These are phyloP conservation scores for Pelagia noctiluca DNA, from an alignment of 30 jellyfish, hydroid and myxozoan species.

Conservation along the genomic window DNA sequence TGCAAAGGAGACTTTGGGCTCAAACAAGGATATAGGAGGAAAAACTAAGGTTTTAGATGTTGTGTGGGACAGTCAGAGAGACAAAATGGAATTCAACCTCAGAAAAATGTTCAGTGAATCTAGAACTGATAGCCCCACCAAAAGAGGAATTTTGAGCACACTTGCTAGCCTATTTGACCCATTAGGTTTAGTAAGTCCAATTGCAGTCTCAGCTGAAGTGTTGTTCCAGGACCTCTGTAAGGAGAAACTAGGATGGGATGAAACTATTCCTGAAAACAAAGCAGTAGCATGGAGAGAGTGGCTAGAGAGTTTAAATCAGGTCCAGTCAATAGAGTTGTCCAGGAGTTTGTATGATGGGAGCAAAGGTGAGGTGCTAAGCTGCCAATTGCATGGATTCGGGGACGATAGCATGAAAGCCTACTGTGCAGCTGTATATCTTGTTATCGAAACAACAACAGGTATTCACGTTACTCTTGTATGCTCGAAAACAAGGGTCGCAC, in stretches of 20 bases:
- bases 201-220: neutral
- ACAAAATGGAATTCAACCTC: slow-evolving; percentile 16
- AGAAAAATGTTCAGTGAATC: neutral
- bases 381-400: slow-evolving; percentile 44
- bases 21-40: slow-evolving; percentile 7
- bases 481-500: slow-evolving; percentile 57
- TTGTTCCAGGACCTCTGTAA: slow-evolving; percentile 32
- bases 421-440: slow-evolving; percentile 41
- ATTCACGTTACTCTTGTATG: neutral
- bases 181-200: slow-evolving; percentile 27
- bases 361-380: neutral
- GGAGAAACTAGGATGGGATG: slow-evolving; percentile 24
- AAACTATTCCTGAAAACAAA: slow-evolving; percentile 13
- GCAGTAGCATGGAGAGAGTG: neutral
- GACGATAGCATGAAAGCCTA: slow-evolving; percentile 17
- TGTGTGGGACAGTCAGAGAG: slow-evolving; percentile 19
- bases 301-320: slow-evolving; percentile 6
- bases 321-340: neutral
- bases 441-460: neutral
- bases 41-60: slow-evolving; percentile 35
- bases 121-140: slow-evolving; percentile 13
- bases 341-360: neutral
- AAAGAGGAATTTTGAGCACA: slow-evolving; percentile 15
- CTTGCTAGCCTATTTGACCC: slow-evolving; percentile 43
- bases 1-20: slow-evolving; percentile 7